These are phyloP conservation scores for Panagrolaimus sp. DNA, from an alignment of 1,140 invertebrate species.

Conservation along the genomic window DNA sequence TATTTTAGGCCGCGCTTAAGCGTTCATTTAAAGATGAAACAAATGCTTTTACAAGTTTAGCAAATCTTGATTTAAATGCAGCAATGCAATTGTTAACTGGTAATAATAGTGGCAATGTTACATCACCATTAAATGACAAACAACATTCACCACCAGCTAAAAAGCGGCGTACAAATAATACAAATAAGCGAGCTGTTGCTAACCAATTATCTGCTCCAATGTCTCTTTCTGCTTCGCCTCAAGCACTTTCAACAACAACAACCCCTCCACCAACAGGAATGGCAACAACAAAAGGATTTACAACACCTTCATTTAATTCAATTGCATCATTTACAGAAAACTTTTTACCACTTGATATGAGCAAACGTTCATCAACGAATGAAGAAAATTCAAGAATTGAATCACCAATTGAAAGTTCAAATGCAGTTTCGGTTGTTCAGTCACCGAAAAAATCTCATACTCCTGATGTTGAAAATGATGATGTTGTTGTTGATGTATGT, in stretches of 20 bases:
- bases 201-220: background rate
- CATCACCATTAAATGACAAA: background rate
- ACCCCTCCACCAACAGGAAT: too few relatives aligned
- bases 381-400: background rate
- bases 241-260: too few relatives aligned
- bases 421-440: background rate
- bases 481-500: background rate
- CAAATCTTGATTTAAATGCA: slow-evolving; percentile 8
- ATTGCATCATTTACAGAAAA: background rate
- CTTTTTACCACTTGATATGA: background rate
- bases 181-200: background rate
- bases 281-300: too few relatives aligned
- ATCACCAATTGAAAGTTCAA: background rate
- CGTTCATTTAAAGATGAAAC: slow-evolving; percentile 4
- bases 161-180: background rate
- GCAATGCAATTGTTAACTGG: slow-evolving; percentile 4
- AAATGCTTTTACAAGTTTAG: slow-evolving; percentile 10
- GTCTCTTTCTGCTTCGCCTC: slow-evolving; percentile 1
- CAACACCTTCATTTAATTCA: too few relatives aligned
- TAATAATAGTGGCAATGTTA: background rate
- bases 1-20: background rate
- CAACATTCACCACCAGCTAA: background rate
- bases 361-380: background rate
- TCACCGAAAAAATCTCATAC: background rate
- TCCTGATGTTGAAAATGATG: background rate